Evolutionary conservation across 2,797 vertebrate species (phyloP).

Genomic region (Coendou prehensilis): DNA sequence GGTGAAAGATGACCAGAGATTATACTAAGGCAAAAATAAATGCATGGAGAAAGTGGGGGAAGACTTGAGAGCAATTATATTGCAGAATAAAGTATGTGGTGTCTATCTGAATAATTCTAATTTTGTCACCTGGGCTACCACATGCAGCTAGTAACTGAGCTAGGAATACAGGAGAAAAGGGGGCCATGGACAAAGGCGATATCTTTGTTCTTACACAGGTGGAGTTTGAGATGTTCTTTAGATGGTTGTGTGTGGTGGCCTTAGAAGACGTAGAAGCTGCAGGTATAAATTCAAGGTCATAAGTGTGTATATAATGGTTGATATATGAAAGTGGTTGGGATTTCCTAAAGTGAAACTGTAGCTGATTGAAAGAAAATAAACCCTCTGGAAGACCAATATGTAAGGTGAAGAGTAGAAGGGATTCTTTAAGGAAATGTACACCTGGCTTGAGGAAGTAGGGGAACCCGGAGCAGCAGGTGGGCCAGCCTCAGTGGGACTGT

Average conservation of each 20-base stretch:
- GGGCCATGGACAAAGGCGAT: background rate
- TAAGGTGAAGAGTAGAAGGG: background rate
- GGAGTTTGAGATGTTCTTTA: background rate
- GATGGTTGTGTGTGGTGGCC: background rate
- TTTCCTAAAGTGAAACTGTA: slow-evolving; percentile 1
- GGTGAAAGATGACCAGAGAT: background rate
- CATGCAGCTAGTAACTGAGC: background rate
- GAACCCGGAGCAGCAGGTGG: background rate
- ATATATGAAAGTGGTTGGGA: background rate
- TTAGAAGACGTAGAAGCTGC: background rate
- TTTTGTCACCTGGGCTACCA: background rate
- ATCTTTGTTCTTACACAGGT: background rate
- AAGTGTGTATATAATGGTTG: background rate
- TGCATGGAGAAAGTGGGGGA: background rate
- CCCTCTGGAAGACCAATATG: background rate
- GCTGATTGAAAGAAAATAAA: background rate
- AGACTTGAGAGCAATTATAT: background rate
- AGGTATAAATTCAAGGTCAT: background rate
- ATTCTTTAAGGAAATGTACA: background rate
- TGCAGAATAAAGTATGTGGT: background rate
- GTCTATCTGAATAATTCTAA: background rate
- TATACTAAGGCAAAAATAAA: slow-evolving; percentile 22
- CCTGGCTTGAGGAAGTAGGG: background rate
- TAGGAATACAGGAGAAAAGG: background rate
- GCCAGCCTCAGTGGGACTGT: background rate